Evolutionary conservation across 92 coral and sea anemone species (phyloP).

Genomic region (Parazoanthus atlanticus): DNA sequence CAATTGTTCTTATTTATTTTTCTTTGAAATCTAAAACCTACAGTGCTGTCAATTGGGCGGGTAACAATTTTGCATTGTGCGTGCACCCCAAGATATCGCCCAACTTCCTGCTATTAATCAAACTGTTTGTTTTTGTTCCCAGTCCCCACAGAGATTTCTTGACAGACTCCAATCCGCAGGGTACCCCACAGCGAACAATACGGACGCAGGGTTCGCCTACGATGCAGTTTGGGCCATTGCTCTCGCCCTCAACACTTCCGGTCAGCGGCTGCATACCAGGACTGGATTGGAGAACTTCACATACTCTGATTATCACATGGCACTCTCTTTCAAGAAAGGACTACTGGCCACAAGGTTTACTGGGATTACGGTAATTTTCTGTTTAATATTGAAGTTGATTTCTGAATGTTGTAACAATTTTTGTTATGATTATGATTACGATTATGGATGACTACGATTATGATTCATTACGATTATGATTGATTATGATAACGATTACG

Average conservation of each 20-base stretch:
- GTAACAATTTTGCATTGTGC: not conserved
- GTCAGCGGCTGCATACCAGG: conserved; percentile 7
- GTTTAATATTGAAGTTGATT: not conserved
- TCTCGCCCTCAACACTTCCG: conserved; percentile 56
- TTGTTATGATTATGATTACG: not conserved
- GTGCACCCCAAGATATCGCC: not conserved
- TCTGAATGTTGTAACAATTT: not conserved
- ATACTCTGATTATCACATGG: conserved; percentile 34
- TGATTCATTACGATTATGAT: not conserved
- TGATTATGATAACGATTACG: not conserved
- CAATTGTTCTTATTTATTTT: conserved; percentile 1
- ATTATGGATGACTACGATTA: not conserved
- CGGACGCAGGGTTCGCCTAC: conserved; percentile 70
- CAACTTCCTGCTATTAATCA: not conserved
- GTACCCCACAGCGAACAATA: not conserved
- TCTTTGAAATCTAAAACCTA: too few species aligned
- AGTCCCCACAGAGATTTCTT: conserved; percentile 50
- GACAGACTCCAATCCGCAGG: conserved; percentile 25
- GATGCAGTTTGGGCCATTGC: conserved; percentile 73
- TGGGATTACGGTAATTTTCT: conserved; percentile 62
- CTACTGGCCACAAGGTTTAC: conserved; percentile 46
- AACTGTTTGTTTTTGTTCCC: not conserved
- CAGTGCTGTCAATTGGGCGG: not conserved
- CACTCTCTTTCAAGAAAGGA: conserved; percentile 33
- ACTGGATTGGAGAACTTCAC: conserved; percentile 50